Conservation (phyloP, 2,888 invertebrate genomes). For the Andrena chrysosceles region DNA sequence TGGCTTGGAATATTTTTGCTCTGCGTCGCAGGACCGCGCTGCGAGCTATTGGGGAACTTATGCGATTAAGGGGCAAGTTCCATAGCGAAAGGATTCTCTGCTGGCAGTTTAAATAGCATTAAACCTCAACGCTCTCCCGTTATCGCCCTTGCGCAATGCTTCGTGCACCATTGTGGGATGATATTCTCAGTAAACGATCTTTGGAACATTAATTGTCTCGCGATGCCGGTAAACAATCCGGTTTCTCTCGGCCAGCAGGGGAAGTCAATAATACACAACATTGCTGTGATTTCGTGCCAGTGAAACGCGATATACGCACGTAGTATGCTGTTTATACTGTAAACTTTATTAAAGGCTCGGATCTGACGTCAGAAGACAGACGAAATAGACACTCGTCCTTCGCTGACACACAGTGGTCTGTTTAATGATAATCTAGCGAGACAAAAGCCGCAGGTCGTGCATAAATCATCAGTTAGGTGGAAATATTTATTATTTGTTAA, state of each 20-base stretch:
- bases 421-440: too few species aligned
- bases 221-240: background rate
- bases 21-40: too few species aligned
- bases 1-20: too few species aligned
- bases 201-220: background rate
- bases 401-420: too few species aligned
- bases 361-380: slow-evolving; percentile 34
- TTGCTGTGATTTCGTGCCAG: background rate
- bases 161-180: background rate
- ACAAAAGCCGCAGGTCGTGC: too few species aligned
- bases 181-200: background rate
- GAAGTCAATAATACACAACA: slow-evolving; percentile 38
- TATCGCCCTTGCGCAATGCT: background rate
- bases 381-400: slow-evolving; percentile 15
- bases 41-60: too few species aligned
- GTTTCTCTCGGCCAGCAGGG: slow-evolving; percentile 3
- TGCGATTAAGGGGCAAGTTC: too few species aligned
- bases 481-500: too few species aligned
- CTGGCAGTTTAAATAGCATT: background rate
- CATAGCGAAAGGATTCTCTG: too few species aligned
- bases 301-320: slow-evolving; percentile 19
- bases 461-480: too few species aligned
- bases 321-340: slow-evolving; percentile 30
- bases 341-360: slow-evolving; percentile 48
- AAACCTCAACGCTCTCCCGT: background rate